Evolutionary conservation across 2,888 invertebrate genomes (phyloP), one percentile per base, ranked within the genome.

Genomic region (Drosophila multiciliata): DNA sequence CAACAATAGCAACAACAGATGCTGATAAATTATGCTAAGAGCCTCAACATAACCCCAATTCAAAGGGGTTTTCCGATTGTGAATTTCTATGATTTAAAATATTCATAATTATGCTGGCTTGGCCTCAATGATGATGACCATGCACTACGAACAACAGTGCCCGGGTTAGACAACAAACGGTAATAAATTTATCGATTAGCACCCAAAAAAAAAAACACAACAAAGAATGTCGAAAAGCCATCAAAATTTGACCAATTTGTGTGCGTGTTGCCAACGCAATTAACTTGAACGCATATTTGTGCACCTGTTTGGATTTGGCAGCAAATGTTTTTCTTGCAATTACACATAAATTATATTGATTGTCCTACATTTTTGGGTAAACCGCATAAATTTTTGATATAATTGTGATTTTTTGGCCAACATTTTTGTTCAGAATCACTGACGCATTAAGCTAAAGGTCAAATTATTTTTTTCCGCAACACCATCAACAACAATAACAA

Each of bases 371-470:
- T 82, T 75, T 68, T 70, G 17, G 40, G 38, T 45, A 48, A 33
- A 40, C 52, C 49, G 48, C 33, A 54, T 52, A 66, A 15, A 45
- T 35, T 49, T 45, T 32, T 60, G 55, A 55, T 71, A 32, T 42
- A 64, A 66, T 45, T 32, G 26, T 36, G 11, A 15, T 40, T 29
- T 55, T 42, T 61, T 66, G 54, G 55, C 61, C 60, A 65, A 69
- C 20, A 52, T 54, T 67, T 36, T 61, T 61, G 42, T 33, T 60
- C 17, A 40, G 48, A 71, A 23, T 68, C 67, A 86, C 73, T 86
- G 84, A 90, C 87, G 90, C 90, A 87, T 82, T 80, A 80, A 83
- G 65, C 17, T 78, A 83, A 86, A 91, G 91, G 91, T 91, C 91
- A 90, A 78, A 69, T 67, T 66, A 59, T 60, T 71, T 73, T 69